A percentile compares a stretch with the other conserved stretches of the same genome.
Evolutionary conservation across 2,888 invertebrate genomes (phyloP).

Genomic region (Hirtodrosophila cameraria): DNA sequence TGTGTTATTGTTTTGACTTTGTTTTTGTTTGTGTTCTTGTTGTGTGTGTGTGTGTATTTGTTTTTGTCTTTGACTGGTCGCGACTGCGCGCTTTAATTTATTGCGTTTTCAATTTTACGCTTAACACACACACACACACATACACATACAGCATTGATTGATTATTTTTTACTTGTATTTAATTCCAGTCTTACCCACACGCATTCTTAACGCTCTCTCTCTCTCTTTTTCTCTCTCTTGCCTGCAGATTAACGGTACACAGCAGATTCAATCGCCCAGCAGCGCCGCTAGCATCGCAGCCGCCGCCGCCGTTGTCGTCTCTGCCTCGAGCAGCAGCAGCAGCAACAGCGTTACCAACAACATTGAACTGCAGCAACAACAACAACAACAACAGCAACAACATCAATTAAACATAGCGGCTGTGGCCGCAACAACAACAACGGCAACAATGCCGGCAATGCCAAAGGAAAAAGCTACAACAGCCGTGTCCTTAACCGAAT

Average conservation of each 20-base stretch:
- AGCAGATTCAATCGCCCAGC: slow-evolving; percentile 65
- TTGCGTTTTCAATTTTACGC: slow-evolving; percentile 50
- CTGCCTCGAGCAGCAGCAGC: slow-evolving; percentile 71
- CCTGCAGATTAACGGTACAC: slow-evolving; percentile 71
- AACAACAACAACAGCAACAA: slow-evolving; percentile 60
- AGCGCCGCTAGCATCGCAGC: slow-evolving; percentile 59
- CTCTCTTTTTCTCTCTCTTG: neutral
- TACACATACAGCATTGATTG: slow-evolving; percentile 13
- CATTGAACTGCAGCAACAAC: slow-evolving; percentile 64
- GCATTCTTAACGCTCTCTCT: neutral
- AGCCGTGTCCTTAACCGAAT: slow-evolving; percentile 81
- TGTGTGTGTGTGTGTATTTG: slow-evolving; percentile 5
- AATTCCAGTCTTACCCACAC: slow-evolving; percentile 8
- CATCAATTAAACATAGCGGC: slow-evolving; percentile 34
- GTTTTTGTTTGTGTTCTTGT: slow-evolving; percentile 14
- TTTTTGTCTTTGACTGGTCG: slow-evolving; percentile 26
- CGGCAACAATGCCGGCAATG: slow-evolving; percentile 84
- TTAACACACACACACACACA: neutral
- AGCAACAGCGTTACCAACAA: slow-evolving; percentile 46
- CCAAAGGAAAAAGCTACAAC: slow-evolving; percentile 83
- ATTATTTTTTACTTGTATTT: slow-evolving; percentile 15
- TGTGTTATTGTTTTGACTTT: slow-evolving; percentile 34
- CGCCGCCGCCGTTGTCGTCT: slow-evolving; percentile 56
- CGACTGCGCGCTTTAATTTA: slow-evolving; percentile 64
- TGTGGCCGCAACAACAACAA: slow-evolving; percentile 39